Base-by-base conservation (phyloP, 2,113 vertebrate genomes). In the Pelusios castaneus region DNA sequence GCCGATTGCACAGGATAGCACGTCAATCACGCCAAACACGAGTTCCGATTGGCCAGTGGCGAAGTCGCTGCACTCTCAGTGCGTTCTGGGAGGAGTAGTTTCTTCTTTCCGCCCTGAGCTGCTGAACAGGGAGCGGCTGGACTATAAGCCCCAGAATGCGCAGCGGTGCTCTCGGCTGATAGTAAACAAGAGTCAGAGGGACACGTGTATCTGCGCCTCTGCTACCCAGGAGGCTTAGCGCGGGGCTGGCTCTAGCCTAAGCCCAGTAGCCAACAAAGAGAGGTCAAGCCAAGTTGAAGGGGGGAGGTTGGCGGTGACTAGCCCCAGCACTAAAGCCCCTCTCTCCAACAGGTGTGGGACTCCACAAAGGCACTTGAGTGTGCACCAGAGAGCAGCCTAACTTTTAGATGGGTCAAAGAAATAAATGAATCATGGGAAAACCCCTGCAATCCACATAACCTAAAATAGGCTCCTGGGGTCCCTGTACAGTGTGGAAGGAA, bases 151-250 rank as follows among this genome's bases (percentile, higher is more conserved):
- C 98, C 98, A 97, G 88, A 77, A 79, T 91, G 14, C 89, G 10
- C 5, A 45, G 94, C 96, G 86, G 31, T n/a, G 81, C 56, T 10
- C 34, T 38, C 87, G 43, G 96, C 93, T 55, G 97, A 92, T 97
- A 94, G 98, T 98, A 98, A 98, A 98, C 98, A 98, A 98, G 96
- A 95, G 94, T 82, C 94, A 70, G 78, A 94, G 94, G 97, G 98
- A 98, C 98, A 98, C 98, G 98, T 98, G 98, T 97, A 97, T 97
- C 87, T 96, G 89, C 95, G 96, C 86, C 81, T 87, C 93, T 78
- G 95, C 41, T 34, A 43, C 70, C 4, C 2, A 27, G 51, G 12
- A 16, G 45, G 24, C 24, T 43, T 43, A 8, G 22, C 38, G 31
- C 47, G 10, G 12, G 17, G 34, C 9, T 38, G 6, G 9, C 54